Evolutionary conservation across 1,140 invertebrate species (phyloP), one percentile per base, ranked within the genome.

Genomic region (Rhagoletis pomonella): DNA sequence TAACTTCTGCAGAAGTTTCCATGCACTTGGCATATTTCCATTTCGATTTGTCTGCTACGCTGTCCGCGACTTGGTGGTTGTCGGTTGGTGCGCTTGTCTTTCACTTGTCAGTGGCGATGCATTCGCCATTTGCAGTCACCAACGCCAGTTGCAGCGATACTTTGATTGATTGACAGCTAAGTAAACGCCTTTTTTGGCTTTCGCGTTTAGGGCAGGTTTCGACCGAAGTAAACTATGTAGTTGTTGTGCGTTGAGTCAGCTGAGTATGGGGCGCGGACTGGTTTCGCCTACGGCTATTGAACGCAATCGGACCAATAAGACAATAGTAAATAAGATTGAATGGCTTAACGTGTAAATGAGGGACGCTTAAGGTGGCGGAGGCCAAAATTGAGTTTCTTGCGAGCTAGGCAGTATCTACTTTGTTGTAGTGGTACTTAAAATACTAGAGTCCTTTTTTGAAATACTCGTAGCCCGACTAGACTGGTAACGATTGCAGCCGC

Each of bases 161-260:
- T 55, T 81, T 55, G 73, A 81, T 81, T 81, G 73, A 81, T 81
- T 81, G 73, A 81, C 73, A 81, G 73, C 73, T 19, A 81, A 47
- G 47, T 81, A 19, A 81, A 81, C 73, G 73, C 73, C 73, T 81
- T 10, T 39, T 67, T 50, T 19, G 73, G 7, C n/a, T 55, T 81
- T 55, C 6, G 12, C 44, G 73, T 1, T 42, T 55, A 55, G 73
- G 73, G 73, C 69, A 19, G 7, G 4, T 2, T 17, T 19, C 47
- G 67, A 10, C 14, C 17, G 60, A 4, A 14, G 17, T 4, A 14
- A 62, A 14, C 17, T 17, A 62, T 12, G 10, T n/a, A 4, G 17
- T 62, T 62, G 1, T 14, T n/a, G 12, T 55, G 60, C 17, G 60
- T n/a, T n/a, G n/a, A n/a, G n/a, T 10, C 0, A 6, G 73, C 44